Conservation (phyloP, 2,888 invertebrate species). For the Elegia similella region DNA sequence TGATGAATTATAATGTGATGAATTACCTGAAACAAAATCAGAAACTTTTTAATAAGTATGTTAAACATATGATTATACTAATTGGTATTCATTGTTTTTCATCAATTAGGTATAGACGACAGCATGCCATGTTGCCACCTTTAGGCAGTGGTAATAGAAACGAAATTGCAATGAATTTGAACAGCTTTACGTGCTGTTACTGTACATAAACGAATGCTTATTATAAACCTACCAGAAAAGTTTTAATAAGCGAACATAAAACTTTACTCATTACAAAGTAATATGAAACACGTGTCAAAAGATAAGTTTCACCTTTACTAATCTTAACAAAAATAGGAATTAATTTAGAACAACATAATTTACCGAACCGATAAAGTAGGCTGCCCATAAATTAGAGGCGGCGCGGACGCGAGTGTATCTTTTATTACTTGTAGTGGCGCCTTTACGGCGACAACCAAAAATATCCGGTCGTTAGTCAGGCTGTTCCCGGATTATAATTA, state of each 20-base stretch:
- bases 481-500: slow-evolving; percentile 65
- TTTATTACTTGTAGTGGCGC: slow-evolving; percentile 44
- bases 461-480: slow-evolving; percentile 63
- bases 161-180: no score
- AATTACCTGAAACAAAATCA: background rate
- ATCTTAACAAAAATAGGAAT: slow-evolving; percentile 24
- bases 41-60: background rate
- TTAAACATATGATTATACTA: no score
- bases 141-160: no score
- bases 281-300: background rate
- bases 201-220: no score
- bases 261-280: background rate
- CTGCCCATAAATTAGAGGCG: slow-evolving; percentile 64
- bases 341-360: slow-evolving; percentile 42
- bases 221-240: no score
- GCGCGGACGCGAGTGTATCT: slow-evolving; percentile 53
- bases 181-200: no score
- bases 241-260: no score
- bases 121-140: no score
- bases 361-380: slow-evolving; percentile 53
- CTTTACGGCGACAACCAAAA: slow-evolving; percentile 64
- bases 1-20: no score
- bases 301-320: background rate
- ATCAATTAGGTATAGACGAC: no score
- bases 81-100: no score